phyloP scores from a whole-genome alignment of 2,797 vertebrate genomes.

The Mionectes olivaceus region DNA sequence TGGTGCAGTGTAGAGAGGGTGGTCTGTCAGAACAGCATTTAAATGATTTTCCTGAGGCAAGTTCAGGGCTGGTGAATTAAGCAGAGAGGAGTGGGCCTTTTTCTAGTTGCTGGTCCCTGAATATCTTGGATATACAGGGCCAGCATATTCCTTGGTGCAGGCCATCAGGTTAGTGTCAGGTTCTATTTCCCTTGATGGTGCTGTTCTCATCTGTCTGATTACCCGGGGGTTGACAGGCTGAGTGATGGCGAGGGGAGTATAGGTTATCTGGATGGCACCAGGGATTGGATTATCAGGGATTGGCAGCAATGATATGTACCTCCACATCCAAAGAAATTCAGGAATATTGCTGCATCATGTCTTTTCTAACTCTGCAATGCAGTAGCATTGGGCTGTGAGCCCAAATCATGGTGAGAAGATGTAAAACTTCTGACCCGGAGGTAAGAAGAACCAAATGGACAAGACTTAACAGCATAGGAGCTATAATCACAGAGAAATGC shows the following conservation, averaged over 20 bases:
- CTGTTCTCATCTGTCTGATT: neutral
- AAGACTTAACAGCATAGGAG: neutral
- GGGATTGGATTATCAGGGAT: neutral
- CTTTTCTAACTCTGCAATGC: constrained; percentile 60
- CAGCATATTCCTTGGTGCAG: neutral
- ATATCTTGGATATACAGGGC: neutral
- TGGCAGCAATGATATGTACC: neutral
- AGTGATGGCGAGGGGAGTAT: neutral
- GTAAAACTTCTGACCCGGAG: neutral
- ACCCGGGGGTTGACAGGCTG: neutral
- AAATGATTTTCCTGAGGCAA: neutral
- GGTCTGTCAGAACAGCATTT: neutral
- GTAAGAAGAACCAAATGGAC: neutral
- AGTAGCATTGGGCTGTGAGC: constrained; percentile 35
- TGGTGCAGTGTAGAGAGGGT: neutral
- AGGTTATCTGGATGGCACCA: neutral
- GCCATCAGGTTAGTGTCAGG: neutral
- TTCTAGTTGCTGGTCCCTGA: neutral
- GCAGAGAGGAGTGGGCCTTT: neutral
- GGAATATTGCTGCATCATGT: constrained; percentile 28
- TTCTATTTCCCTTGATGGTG: neutral
- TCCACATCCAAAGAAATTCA: neutral
- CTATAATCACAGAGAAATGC: neutral
- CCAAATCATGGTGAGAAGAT: neutral
- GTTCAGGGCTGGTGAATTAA: neutral